Evolutionary conservation across 2,797 vertebrate genomes (phyloP).

Genomic region (Pangasius djambal): DNA sequence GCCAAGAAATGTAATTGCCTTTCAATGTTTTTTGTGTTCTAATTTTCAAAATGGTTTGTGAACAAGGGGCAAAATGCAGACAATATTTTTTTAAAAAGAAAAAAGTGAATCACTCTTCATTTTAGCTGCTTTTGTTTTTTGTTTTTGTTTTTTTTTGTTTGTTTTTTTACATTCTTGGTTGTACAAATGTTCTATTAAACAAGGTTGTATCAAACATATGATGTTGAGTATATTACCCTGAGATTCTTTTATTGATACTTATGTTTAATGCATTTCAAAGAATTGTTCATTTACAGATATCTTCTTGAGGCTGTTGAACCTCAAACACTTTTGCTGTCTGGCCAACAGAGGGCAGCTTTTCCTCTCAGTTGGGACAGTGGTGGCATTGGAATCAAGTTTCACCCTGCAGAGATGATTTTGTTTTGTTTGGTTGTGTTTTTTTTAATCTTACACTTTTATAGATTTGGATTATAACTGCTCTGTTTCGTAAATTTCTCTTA

Average conservation of each 20-base stretch:
- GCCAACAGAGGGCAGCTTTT: conserved; percentile 50
- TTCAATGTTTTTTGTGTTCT: conserved; percentile 68
- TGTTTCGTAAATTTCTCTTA: conserved; percentile 24
- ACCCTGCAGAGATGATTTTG: background rate
- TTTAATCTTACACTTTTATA: background rate
- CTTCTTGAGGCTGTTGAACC: conserved; percentile 13
- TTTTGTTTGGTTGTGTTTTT: background rate
- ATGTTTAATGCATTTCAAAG: conserved; percentile 38
- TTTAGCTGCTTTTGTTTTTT: conserved; percentile 64
- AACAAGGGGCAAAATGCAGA: conserved; percentile 74
- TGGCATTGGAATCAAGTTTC: background rate
- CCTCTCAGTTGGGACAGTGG: background rate
- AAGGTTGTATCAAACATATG: conserved; percentile 75
- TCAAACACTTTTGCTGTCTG: conserved; percentile 14
- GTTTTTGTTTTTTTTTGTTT: conserved; percentile 58
- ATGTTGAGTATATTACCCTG: conserved; percentile 45
- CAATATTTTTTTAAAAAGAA: conserved; percentile 80
- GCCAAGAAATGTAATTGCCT: conserved; percentile 80
- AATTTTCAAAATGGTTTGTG: conserved; percentile 74
- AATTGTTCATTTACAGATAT: background rate
- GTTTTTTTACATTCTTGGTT: conserved; percentile 77
- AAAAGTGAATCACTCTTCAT: conserved; percentile 72
- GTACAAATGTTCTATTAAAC: conserved; percentile 76
- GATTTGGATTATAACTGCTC: conserved; percentile 8
- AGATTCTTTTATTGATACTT: conserved; percentile 30